Evolutionary conservation across 2,797 vertebrate species (phyloP).

Genomic region (Sebastes steindachneri): DNA sequence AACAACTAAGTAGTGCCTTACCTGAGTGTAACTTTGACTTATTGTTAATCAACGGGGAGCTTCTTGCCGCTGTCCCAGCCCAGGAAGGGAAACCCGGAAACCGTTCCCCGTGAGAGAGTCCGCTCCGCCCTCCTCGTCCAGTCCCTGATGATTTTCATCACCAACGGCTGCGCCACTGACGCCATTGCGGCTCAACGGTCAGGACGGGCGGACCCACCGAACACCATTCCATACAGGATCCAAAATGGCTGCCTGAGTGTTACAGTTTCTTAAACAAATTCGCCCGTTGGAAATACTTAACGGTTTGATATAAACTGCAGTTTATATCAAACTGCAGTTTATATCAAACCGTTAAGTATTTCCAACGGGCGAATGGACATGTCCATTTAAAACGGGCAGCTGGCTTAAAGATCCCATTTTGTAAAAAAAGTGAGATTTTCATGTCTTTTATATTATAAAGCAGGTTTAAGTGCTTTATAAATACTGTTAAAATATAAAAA

Average conservation of each 20-base stretch:
- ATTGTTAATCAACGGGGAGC: slow-evolving; percentile 45
- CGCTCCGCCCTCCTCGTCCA: slow-evolving; percentile 75
- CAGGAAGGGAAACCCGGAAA: slow-evolving; percentile 87
- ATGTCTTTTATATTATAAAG: no score
- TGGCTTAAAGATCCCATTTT: no score
- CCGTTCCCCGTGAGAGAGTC: slow-evolving; percentile 51
- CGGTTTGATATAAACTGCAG: background rate
- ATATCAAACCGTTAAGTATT: no score
- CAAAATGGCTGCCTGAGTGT: slow-evolving; percentile 69
- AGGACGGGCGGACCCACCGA: rapidly evolving
- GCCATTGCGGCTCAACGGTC: slow-evolving; percentile 77
- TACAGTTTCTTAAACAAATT: slow-evolving; percentile 47
- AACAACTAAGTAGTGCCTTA: slow-evolving; percentile 69
- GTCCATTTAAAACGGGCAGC: background rate
- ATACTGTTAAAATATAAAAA: no score
- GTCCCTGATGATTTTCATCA: slow-evolving; percentile 25
- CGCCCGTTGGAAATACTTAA: background rate
- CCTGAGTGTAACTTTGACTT: slow-evolving; percentile 74
- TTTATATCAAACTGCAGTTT: no score
- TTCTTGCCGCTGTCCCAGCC: slow-evolving; percentile 75
- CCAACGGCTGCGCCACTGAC: slow-evolving; percentile 36
- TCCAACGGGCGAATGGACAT: no score
- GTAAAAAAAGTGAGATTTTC: no score
- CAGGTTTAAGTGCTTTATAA: no score
- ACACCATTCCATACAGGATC: slow-evolving; percentile 5